A percentile compares a stretch with the other conserved stretches of the same genome.
Conservation (phyloP, 2,888 invertebrate genomes). For the Leptarthrus brevirostris region DNA sequence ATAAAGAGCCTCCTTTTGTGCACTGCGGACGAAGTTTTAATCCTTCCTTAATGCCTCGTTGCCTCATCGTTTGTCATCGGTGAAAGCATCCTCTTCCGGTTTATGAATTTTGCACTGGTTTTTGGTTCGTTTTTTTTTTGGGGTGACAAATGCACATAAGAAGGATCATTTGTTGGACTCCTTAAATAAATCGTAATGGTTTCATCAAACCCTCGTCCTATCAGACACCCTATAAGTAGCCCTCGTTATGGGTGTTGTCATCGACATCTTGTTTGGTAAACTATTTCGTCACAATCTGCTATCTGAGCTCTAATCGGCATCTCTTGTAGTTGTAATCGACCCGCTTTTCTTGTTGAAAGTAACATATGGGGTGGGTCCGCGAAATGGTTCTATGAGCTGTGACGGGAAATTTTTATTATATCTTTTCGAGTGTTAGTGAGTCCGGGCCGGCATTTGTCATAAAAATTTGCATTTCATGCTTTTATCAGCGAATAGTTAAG, state of each 20-base stretch:
- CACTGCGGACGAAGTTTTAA: slow-evolving; percentile 18
- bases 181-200: background rate
- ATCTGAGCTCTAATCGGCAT: slow-evolving; percentile 25
- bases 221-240: background rate
- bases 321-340: slow-evolving; percentile 27
- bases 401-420: too few species aligned
- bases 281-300: slow-evolving; percentile 34
- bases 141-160: slow-evolving; percentile 15
- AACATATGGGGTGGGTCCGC: background rate
- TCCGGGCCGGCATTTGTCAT: background rate
- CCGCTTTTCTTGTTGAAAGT: background rate
- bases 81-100: slow-evolving; percentile 27
- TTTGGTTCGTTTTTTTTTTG: background rate
- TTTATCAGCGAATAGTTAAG: background rate
- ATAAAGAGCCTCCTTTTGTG: background rate
- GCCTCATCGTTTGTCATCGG: slow-evolving; percentile 38
- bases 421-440: too few species aligned
- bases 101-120: slow-evolving; percentile 8
- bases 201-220: background rate
- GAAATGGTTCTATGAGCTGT: background rate
- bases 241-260: slow-evolving; percentile 2
- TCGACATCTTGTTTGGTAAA: slow-evolving; percentile 32
- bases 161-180: background rate
- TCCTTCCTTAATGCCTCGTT: slow-evolving; percentile 37
- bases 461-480: background rate